Percentiles rank a stretch among this genome's conserved stretches.
phyloP scores from a whole-genome alignment of 2,797 vertebrate genomes.

The Pangasius sanitwongsei region DNA sequence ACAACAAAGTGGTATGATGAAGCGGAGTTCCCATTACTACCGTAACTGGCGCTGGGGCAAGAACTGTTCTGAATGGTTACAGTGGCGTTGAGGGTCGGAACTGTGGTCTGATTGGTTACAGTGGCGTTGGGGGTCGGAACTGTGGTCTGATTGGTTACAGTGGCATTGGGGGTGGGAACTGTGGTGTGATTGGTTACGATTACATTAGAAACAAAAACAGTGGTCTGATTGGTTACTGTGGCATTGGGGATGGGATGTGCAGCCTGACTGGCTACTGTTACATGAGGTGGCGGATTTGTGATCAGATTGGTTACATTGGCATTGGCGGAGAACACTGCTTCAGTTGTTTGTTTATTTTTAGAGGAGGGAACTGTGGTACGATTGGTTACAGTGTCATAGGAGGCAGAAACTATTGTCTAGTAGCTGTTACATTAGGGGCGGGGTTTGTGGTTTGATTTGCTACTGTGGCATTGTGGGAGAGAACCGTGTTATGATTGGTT shows the following conservation, averaged over 20 bases:
- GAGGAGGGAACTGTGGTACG: background rate
- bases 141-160: background rate
- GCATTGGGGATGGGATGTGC: background rate
- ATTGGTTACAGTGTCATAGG: background rate
- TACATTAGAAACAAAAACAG: too few relatives aligned
- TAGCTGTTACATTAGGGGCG: too few relatives aligned
- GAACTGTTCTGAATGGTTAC: background rate
- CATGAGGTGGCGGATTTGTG: background rate
- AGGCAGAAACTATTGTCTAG: background rate
- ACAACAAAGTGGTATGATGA: background rate
- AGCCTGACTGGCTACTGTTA: background rate
- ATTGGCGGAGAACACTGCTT: background rate
- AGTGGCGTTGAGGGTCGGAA: too few relatives aligned
- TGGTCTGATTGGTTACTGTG: background rate
- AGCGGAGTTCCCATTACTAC: background rate
- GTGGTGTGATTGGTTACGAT: background rate
- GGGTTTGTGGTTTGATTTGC: background rate
- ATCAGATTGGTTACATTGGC: background rate
- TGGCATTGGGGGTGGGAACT: background rate
- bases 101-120: background rate
- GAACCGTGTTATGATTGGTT: background rate
- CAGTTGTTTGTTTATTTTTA: background rate
- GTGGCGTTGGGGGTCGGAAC: background rate
- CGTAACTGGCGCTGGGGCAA: accelerated
- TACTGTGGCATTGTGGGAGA: background rate